Evolutionary conservation across 2,888 invertebrate species (phyloP), one percentile per base, ranked within the genome.

Genomic region (Harmothoe impar): DNA sequence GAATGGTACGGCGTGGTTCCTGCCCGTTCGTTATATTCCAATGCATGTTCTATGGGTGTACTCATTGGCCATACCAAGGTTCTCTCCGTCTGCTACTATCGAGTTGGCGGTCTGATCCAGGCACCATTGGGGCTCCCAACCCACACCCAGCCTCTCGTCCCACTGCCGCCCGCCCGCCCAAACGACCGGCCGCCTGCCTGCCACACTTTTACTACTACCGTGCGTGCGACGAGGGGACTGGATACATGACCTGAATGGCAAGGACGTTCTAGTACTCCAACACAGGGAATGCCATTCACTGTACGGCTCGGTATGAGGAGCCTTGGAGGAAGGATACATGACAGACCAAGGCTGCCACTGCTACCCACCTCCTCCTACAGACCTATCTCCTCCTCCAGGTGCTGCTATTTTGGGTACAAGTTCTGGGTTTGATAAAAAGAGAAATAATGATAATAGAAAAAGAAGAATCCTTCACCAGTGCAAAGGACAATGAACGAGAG

Each of bases 401-500:
- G 43, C 43, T 43, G 20, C 62, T 62, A 62, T 62, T 62, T n/a
- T n/a, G 20, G 62, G 62, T n/a, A 20, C 23, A 62, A 3, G 62
- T 62, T 62, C 62, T 62, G 62, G 62, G 62, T 62, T 62, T 62
- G 23, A n/a, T n/a, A 62, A 62, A 62, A 62, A 62, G 62, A 52
- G 62, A n/a, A 20, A 62, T n/a, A 20, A 62, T 3, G 15, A 3
- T 62, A 15, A 62, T n/a, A 62, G 10, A 7, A 43, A 43, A 43
- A 3, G 17, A 15, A 20, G 62, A n/a, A 20, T 62, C 62, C 31
- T 72, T 25, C 43, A 43, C 10, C 43, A 43, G 43, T 43, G 43
- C 25, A 72, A 29, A 72, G 72, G 72, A 72, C 72, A 72, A 29
- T 72, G 72, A 72, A 72, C 25, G 1, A 29, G 72, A 29, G 29